Conservation (phyloP, 1,140 invertebrate genomes). For the Leptinotarsa texana region DNA sequence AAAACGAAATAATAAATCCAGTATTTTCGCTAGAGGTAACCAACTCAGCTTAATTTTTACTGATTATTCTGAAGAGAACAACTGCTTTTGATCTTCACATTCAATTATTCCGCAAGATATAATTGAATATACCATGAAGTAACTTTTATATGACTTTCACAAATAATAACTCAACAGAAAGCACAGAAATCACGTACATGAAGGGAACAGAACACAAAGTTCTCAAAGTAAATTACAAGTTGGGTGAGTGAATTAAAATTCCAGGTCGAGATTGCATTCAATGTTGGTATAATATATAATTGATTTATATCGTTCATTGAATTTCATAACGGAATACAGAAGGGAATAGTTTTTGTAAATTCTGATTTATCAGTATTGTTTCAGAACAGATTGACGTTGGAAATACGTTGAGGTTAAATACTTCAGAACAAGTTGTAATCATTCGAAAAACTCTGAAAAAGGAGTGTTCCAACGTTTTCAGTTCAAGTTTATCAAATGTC, state of each 20-base stretch:
- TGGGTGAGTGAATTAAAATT: slow-evolving; percentile 11
- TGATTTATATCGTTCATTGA: slow-evolving; percentile 1
- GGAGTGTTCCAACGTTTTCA: no score
- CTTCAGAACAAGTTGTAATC: no score
- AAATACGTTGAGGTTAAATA: no score
- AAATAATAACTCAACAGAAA: slow-evolving; percentile 19
- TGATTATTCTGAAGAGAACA: slow-evolving; percentile 21
- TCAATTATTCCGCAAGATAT: slow-evolving; percentile 29
- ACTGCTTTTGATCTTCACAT: slow-evolving; percentile 27
- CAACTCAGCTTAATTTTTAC: slow-evolving; percentile 23
- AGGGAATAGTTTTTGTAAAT: no score
- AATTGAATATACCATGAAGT: slow-evolving; percentile 28
- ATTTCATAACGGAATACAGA: no score
- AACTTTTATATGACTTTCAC: slow-evolving; percentile 25
- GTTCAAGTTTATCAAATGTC: no score
- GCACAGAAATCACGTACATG: slow-evolving; percentile 7
- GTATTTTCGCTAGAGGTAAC: slow-evolving; percentile 11
- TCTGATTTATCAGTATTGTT: no score
- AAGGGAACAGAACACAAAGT: slow-evolving; percentile 4
- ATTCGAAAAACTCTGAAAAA: no score
- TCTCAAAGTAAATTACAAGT: slow-evolving; percentile 19
- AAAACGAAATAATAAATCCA: not conserved
- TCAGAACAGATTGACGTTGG: no score
- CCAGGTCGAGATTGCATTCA: not conserved
- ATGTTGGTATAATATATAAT: slow-evolving; percentile 4